phyloP scores from a whole-genome alignment of 2,797 vertebrate species.

The Myotis planiceps region DNA sequence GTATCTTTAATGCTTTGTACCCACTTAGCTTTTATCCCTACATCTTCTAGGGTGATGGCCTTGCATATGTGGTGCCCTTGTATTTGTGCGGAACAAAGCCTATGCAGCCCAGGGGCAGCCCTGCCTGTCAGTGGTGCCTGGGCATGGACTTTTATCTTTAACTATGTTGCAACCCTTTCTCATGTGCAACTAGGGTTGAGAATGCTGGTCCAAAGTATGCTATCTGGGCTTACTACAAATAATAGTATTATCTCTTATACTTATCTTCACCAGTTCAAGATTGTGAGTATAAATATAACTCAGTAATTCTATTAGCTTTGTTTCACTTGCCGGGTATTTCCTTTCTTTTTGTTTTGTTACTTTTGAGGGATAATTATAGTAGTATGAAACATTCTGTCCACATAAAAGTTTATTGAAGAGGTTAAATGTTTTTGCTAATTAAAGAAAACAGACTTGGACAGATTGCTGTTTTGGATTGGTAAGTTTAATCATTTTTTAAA shows the following conservation, averaged over 20 bases:
- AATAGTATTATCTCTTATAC: not conserved
- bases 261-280: constrained; percentile 43
- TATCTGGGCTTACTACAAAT: not conserved
- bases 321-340: constrained; percentile 66
- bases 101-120: not conserved
- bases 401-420: constrained; percentile 82
- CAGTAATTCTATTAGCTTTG: constrained; percentile 77
- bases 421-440: constrained; percentile 83
- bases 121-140: not conserved
- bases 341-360: constrained; percentile 79
- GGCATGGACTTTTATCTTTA: not conserved
- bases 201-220: not conserved
- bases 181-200: not conserved
- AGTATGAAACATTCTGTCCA: constrained; percentile 84
- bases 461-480: constrained; percentile 81
- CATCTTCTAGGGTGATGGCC: not conserved
- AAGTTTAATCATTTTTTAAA: constrained; percentile 77
- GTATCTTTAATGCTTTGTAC: constrained; percentile 7
- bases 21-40: not conserved
- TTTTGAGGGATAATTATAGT: constrained; percentile 79
- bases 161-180: not conserved
- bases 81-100: not conserved
- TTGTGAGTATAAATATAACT: constrained; percentile 64
- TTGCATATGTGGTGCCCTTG: not conserved
- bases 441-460: constrained; percentile 81